Conservation (phyloP, 2,888 invertebrate genomes). For the Sisyra terminalis region DNA sequence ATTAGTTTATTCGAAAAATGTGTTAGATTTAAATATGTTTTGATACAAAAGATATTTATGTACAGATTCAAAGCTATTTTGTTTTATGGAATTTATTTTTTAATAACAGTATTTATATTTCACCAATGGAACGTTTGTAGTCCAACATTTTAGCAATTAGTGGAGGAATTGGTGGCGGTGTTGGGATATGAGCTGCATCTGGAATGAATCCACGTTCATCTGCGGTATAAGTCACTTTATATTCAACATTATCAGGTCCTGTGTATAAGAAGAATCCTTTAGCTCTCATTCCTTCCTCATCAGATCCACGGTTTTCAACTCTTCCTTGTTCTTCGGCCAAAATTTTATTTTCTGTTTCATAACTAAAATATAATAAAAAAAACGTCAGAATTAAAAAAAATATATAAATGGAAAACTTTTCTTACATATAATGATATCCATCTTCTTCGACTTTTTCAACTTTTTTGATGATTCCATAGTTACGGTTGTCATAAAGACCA, state of each 20-base stretch:
- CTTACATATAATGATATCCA: slow-evolving; percentile 37
- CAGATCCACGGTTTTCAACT: slow-evolving; percentile 20
- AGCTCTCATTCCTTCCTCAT: slow-evolving; percentile 1
- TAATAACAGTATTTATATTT: slow-evolving; percentile 9
- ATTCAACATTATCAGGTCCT: slow-evolving; percentile 39
- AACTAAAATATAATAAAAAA: slow-evolving; percentile 23
- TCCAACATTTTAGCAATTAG: slow-evolving; percentile 18
- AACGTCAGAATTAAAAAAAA: not conserved
- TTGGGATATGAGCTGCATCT: slow-evolving; percentile 45
- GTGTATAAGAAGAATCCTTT: slow-evolving; percentile 10
- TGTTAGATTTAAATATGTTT: too few species aligned
- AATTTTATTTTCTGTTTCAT: slow-evolving; percentile 45
- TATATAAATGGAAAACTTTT: slow-evolving; percentile 5
- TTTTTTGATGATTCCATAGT: slow-evolving; percentile 33
- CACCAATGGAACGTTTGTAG: slow-evolving; percentile 12
- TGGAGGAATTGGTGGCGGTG: slow-evolving; percentile 26
- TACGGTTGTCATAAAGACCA: slow-evolving; percentile 23
- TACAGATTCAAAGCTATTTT: not conserved
- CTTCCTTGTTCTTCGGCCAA: slow-evolving; percentile 39
- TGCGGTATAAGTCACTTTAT: slow-evolving; percentile 40
- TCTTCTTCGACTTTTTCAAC: slow-evolving; percentile 31
- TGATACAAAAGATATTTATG: not conserved
- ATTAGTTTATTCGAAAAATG: too few species aligned
- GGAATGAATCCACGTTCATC: slow-evolving; percentile 48
- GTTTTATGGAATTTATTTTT: not conserved